These are phyloP conservation scores for Anolis apletophallus DNA, from an alignment of 2,797 vertebrate genomes.

Conservation along the genomic window DNA sequence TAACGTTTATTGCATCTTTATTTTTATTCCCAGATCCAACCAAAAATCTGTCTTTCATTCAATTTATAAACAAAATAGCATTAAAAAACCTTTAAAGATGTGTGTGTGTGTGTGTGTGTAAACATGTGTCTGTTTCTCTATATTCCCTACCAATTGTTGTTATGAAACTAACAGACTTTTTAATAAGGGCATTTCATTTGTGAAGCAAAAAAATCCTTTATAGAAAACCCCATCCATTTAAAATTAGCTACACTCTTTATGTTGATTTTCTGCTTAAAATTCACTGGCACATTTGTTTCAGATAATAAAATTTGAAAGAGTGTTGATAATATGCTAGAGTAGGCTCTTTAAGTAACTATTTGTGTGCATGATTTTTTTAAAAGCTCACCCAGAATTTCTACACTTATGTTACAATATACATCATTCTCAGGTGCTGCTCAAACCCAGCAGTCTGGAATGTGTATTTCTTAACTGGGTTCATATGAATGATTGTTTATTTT, in stretches of 20 bases:
- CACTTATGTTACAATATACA: slow-evolving; percentile 43
- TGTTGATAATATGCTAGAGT: slow-evolving; percentile 55
- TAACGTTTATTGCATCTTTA: slow-evolving; percentile 70
- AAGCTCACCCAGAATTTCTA: slow-evolving; percentile 54
- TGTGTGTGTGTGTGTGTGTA: neutral
- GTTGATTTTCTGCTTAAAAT: slow-evolving; percentile 70
- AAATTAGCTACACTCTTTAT: slow-evolving; percentile 68
- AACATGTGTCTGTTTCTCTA: neutral
- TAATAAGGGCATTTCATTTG: slow-evolving; percentile 55
- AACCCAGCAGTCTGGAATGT: slow-evolving; percentile 47
- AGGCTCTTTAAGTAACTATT: slow-evolving; percentile 63
- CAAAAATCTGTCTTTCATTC: slow-evolving; percentile 59
- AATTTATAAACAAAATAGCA: slow-evolving; percentile 49
- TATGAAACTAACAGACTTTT: slow-evolving; percentile 66
- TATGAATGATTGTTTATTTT: slow-evolving; percentile 56
- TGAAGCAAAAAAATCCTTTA: slow-evolving; percentile 34
- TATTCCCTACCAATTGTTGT: slow-evolving; percentile 1
- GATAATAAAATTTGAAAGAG: slow-evolving; percentile 72
- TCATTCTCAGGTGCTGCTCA: slow-evolving; percentile 63
- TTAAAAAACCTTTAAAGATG: slow-evolving; percentile 12
- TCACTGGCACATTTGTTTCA: slow-evolving; percentile 68
- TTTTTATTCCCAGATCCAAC: slow-evolving; percentile 59
- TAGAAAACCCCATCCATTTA: slow-evolving; percentile 47
- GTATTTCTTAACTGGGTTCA: slow-evolving; percentile 35
- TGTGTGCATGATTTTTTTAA: slow-evolving; percentile 50